Evolutionary conservation across 2,797 vertebrate species (phyloP), one percentile per base, ranked within the genome.

Genomic region (Coccyzus lansbergi): DNA sequence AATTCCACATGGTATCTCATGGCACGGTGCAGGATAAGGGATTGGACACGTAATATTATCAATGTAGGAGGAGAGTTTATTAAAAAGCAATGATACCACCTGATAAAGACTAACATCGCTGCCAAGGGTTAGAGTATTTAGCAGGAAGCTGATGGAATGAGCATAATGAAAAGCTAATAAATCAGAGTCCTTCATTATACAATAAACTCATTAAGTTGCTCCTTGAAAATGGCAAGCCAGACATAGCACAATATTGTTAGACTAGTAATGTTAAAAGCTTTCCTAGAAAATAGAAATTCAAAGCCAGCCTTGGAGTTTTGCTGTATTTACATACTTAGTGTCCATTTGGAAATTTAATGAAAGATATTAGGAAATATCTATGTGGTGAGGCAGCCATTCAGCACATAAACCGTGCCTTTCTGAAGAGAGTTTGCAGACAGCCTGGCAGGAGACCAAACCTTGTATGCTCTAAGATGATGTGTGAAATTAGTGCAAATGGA

Each of bases 1-100:
- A 95, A 97, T 96, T 94, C 84, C 76, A 9, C 52, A 83, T 86
- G 25, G 31, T 76, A 84, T 88, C 86, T 74, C 88, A 87, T 64
- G 29, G 52, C 80, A 90, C 92, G 84, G 84, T 31, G 79, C 55
- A 87, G 90, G 84, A 86, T 92, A 95, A 94, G 86, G 82, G 90
- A 92, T 92, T 96, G 94, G 94, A 91, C 83, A 48, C 83, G 91
- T 88, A 93, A 92, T 77, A 81, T 83, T 91, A 96, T 92, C 95
- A 93, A 19, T 72, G 93, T 29, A 42, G 92, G 93, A 96, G 93
- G 93, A 90, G 90, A 96, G 95, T 95, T 97, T 97, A 97, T 97
- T 97, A 97, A 95, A 97, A 97, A 97, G 97, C 97, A 96, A 95
- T 96, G 96, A 85, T 93, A 95, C 48, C 95, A 96, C 91, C 96